Evolutionary conservation across 2,888 invertebrate species (phyloP).

Genomic region (Ichneumon xanthorius): DNA sequence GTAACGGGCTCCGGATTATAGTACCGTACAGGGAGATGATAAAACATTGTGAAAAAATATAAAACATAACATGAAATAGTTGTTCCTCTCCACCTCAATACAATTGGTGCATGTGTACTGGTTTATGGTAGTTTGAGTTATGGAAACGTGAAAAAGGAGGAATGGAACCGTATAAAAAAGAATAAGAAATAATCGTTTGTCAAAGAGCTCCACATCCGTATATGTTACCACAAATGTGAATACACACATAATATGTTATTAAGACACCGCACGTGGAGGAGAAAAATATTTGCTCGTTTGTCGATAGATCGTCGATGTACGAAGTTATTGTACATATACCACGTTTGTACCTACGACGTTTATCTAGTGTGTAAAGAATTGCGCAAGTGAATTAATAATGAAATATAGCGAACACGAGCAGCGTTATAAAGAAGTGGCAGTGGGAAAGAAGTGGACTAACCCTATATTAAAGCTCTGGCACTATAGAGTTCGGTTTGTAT

Average conservation of each 20-base stretch:
- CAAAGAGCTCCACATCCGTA: not conserved
- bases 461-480: slow-evolving; percentile 16
- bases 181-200: slow-evolving; percentile 11
- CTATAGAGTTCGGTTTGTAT: not conserved
- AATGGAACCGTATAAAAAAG: not conserved
- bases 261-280: slow-evolving; percentile 17
- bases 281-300: slow-evolving; percentile 48
- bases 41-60: no score
- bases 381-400: slow-evolving; percentile 63
- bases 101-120: not conserved
- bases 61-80: no score
- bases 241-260: slow-evolving; percentile 20
- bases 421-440: slow-evolving; percentile 11
- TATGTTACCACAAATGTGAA: not conserved
- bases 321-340: slow-evolving; percentile 9
- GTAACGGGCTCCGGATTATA: no score
- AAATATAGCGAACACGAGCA: slow-evolving; percentile 44
- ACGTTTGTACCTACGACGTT: slow-evolving; percentile 42
- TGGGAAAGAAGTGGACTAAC: not conserved
- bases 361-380: slow-evolving; percentile 57
- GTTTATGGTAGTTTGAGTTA: not conserved
- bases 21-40: no score
- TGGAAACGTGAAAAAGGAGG: not conserved
- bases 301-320: slow-evolving; percentile 23
- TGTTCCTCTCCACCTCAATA: no score